Evolutionary conservation across 2,888 invertebrate genomes (phyloP).

Genomic region (Oligia latruncula): DNA sequence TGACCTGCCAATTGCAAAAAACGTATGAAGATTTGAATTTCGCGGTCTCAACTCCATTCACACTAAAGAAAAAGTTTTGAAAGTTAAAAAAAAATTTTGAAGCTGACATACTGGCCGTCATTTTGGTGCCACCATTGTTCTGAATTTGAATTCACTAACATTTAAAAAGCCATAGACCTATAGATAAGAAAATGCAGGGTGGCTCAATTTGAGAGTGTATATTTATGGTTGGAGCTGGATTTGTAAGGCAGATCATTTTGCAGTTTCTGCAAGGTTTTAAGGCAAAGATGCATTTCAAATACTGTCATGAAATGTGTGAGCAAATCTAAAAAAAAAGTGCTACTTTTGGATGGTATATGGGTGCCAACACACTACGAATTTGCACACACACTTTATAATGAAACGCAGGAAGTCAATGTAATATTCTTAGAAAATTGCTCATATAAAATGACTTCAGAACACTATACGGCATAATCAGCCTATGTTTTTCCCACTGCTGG

Average conservation of each 20-base stretch:
- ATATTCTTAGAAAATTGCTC: not conserved
- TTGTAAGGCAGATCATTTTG: not conserved
- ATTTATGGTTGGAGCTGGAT: slow-evolving; percentile 6
- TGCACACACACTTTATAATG: not conserved
- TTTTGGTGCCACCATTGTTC: not conserved
- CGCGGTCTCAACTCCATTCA: too few species aligned
- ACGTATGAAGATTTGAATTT: too few species aligned
- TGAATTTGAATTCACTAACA: not conserved
- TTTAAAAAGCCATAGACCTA: not conserved
- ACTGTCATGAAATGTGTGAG: not conserved
- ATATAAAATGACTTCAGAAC: not conserved
- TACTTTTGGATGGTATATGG: not conserved
- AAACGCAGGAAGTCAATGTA: not conserved
- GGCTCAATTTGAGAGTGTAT: not conserved
- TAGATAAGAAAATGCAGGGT: not conserved
- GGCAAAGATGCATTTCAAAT: not conserved
- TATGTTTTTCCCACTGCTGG: not conserved
- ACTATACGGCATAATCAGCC: too few species aligned
- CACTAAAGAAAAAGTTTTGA: too few species aligned
- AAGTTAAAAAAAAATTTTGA: not conserved
- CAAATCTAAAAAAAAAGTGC: not conserved
- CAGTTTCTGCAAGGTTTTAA: not conserved
- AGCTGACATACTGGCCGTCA: not conserved
- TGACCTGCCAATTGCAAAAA: too few species aligned
- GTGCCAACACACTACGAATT: not conserved